These are phyloP conservation scores for Turritopsis dohrnii DNA, from an alignment of 30 jellyfish, hydroid and myxozoan genomes.

Conservation along the genomic window DNA sequence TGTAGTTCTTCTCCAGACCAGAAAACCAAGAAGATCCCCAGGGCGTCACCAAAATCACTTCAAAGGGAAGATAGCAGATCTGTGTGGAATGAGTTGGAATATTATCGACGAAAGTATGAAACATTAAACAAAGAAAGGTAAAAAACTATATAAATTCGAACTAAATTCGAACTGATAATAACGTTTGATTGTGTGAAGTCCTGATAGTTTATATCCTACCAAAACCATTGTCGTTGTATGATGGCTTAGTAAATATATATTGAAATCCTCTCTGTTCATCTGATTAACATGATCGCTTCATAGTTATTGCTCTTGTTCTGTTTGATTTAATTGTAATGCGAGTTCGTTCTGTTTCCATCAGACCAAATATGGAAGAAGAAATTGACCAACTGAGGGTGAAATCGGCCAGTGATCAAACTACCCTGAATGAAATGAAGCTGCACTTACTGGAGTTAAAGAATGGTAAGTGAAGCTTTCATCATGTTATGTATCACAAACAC, in stretches of 20 bases:
- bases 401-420: constrained; percentile 30
- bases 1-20: not conserved
- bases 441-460: constrained; percentile 5
- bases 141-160: too few species aligned
- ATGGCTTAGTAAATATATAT: too few species aligned
- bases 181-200: too few species aligned
- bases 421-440: constrained; percentile 42
- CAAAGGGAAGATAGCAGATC: constrained; percentile 82
- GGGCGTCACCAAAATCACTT: constrained; percentile 70
- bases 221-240: too few species aligned
- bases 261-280: too few species aligned
- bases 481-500: too few species aligned
- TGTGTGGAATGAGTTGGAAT: constrained; percentile 91
- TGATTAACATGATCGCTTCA: not conserved
- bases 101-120: constrained; percentile 45
- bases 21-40: not conserved
- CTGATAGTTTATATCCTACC: too few species aligned
- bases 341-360: constrained; percentile 4
- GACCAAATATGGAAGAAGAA: constrained; percentile 65
- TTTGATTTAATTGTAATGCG: not conserved
- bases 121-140: constrained; percentile 61
- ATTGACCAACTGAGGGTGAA: constrained; percentile 66
- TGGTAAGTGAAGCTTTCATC: constrained; percentile 18
- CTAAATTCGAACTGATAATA: too few species aligned
- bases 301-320: not conserved